Evolutionary conservation across 2,888 invertebrate genomes (phyloP), one percentile per base, ranked within the genome.

Genomic region (Branchipolynoe longqiensis): DNA sequence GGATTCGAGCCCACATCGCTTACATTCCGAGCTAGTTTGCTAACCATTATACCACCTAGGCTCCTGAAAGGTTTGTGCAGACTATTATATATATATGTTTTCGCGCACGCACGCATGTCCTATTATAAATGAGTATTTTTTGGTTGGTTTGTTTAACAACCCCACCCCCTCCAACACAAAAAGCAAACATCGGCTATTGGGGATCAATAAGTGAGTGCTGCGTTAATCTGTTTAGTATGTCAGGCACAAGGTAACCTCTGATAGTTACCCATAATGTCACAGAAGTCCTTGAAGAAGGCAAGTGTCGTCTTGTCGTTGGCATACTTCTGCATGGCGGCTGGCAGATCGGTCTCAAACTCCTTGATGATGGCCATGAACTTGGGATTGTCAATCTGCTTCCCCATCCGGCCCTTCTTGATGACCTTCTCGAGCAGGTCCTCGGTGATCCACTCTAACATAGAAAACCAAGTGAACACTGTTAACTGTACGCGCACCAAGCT

Each of bases 301-400:
- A 92, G 92, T 64, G 93, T 89, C 85, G 92, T 92, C n/a, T 83
- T 81, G 81, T 92, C 91, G 74, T 90, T 87, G 48, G 90, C 89
- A 85, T 93, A 93, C 86, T 91, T 92, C n/a, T 85, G 78, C 89
- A 91, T 89, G 1, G 93, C 93, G 78, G 87, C 90, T 41, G 89
- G 85, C 22, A 93, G 93, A 85, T 93, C 90, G 0, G 87, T 90
- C 88, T 93, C 92, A 82, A 93, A 93, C 74, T 92, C 92, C 31
- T 90, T 86, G n/a, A 93, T 89, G 0, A 92, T 92, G 81, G 90
- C 88, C 83, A 91, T 88, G 86, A 92, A 93, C 58, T 83, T 88
- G n/a, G 91, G 92, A 85, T 93, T 91, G 87, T 87, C 41, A n/a
- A 93, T 86, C 78, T 90, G 87, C 62, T 89, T 90, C 4, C 88